phyloP scores from a whole-genome alignment of 1,140 invertebrate genomes.

The Marisa cornuarietis region DNA sequence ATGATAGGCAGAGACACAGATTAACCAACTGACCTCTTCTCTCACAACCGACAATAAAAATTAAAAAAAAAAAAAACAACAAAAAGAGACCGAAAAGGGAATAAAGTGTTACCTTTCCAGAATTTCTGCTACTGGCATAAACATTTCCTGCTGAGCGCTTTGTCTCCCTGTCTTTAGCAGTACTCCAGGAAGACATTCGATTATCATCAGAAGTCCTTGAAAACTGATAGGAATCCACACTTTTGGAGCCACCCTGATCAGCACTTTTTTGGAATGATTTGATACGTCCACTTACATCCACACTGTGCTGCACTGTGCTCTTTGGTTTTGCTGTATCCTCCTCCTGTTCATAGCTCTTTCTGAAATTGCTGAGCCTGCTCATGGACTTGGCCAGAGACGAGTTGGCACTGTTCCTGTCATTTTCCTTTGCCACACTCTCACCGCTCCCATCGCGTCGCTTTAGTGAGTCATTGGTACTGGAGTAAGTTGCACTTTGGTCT shows the following conservation, averaged over 20 bases:
- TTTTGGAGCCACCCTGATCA: not conserved
- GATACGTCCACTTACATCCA: constrained; percentile 18
- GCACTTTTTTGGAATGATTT: constrained; percentile 27
- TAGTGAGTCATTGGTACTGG: too few relatives aligned
- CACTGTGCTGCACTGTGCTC: constrained; percentile 12
- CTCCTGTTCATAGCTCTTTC: constrained; percentile 46
- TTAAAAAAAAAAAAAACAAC: not conserved
- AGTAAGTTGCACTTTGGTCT: too few relatives aligned
- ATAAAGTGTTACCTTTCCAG: constrained; percentile 15
- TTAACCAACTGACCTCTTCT: too few relatives aligned
- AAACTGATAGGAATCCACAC: constrained; percentile 8
- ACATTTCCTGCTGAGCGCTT: not conserved
- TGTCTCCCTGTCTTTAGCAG: not conserved
- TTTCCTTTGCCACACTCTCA: not conserved
- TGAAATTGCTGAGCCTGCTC: constrained; percentile 42
- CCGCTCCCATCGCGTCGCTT: not conserved
- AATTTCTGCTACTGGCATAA: constrained; percentile 13
- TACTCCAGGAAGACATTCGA: not conserved
- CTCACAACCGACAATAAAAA: not conserved
- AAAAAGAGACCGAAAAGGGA: too few relatives aligned
- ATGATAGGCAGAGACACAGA: constrained; percentile 10
- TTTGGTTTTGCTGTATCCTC: constrained; percentile 31
- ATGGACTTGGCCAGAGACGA: not conserved
- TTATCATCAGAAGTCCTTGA: constrained; percentile 6
- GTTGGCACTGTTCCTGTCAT: constrained; percentile 22